Evolutionary conservation across 2,113 vertebrate genomes (phyloP).

Genomic region (Himantopus leucocephalus): DNA sequence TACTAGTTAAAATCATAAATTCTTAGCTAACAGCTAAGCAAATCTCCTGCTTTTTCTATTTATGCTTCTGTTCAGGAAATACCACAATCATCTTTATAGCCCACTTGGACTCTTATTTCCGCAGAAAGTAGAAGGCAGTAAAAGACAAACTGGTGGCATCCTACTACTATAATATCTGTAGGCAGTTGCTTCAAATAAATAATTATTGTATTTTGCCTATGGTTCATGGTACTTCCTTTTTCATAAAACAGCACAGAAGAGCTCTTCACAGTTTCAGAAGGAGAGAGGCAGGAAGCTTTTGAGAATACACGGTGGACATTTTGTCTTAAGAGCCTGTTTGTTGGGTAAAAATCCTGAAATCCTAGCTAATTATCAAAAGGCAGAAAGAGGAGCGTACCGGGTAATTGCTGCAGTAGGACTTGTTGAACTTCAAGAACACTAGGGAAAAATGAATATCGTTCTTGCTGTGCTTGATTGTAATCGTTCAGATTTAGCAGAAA

Average conservation of each 20-base stretch:
- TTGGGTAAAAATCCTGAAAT: slow-evolving; percentile 13
- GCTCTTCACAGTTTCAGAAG: background rate
- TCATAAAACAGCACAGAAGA: background rate
- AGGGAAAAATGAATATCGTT: background rate
- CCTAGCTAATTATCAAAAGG: background rate
- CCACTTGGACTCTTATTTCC: background rate
- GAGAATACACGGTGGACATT: background rate
- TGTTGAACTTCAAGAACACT: background rate
- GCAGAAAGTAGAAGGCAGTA: background rate
- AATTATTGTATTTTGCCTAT: background rate
- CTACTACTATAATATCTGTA: background rate
- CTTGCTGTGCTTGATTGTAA: background rate
- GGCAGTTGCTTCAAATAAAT: background rate
- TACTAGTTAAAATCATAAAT: background rate
- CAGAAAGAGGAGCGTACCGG: background rate
- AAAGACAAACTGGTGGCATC: background rate
- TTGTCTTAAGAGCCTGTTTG: background rate
- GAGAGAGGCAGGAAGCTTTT: background rate
- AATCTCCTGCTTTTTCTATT: background rate
- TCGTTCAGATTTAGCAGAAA: background rate
- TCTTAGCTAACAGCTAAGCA: background rate
- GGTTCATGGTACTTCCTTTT: background rate
- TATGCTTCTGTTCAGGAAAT: background rate
- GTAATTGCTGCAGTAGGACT: background rate
- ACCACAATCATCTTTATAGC: background rate